Conservation (phyloP, 2,113 vertebrate species). For the Arvicanthis niloticus region DNA sequence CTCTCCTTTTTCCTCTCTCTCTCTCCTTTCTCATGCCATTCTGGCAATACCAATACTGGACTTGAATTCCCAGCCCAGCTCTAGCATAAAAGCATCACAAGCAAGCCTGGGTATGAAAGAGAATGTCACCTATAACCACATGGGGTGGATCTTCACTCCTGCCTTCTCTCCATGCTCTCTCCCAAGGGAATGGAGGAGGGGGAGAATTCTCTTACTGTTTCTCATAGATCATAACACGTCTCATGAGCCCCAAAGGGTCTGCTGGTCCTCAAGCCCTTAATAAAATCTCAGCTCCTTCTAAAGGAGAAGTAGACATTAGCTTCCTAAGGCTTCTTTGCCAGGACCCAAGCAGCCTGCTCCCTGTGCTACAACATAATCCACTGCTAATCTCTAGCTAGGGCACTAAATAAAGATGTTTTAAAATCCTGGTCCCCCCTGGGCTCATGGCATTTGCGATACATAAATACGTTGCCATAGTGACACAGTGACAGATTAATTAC, state of each 20-base stretch:
- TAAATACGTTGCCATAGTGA: constrained; percentile 69
- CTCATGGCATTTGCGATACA: constrained; percentile 35
- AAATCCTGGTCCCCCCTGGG: constrained; percentile 52
- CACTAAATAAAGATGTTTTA: constrained; percentile 27
- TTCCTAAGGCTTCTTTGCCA: constrained; percentile 29
- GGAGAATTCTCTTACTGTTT: background rate
- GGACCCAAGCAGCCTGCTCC: background rate
- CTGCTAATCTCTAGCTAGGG: constrained; percentile 59
- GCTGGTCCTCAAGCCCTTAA: background rate
- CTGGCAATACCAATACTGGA: background rate
- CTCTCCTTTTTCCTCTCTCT: too few species aligned
- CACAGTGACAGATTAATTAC: constrained; percentile 54
- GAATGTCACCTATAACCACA: background rate
- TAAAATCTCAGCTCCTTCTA: background rate
- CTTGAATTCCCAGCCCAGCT: background rate
- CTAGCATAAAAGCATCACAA: too few species aligned
- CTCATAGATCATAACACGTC: background rate
- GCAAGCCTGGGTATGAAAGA: background rate
- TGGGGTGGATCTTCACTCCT: too few species aligned
- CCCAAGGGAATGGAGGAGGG: background rate
- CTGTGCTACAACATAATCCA: constrained; percentile 52
- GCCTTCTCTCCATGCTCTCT: background rate
- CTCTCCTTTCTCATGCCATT: background rate
- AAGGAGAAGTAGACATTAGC: background rate
- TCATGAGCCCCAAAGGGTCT: background rate